phyloP scores from a whole-genome alignment of 2,888 invertebrate genomes.

The Synanthedon andrenaeformis region DNA sequence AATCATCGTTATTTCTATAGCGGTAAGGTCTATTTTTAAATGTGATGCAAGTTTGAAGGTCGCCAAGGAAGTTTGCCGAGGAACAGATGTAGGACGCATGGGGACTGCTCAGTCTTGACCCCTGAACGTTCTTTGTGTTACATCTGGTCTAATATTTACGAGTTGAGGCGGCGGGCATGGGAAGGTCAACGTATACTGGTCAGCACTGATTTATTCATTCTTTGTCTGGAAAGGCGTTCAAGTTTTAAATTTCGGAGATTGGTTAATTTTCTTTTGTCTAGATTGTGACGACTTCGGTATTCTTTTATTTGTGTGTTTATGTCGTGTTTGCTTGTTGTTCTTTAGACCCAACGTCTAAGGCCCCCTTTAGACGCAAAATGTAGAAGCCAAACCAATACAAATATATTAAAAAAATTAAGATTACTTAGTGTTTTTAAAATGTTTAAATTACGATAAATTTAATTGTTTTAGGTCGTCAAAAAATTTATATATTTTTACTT shows the following conservation, averaged over 20 bases:
- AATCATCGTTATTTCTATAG: constrained; percentile 9
- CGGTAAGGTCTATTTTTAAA: constrained; percentile 35
- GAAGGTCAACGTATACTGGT: constrained; percentile 24
- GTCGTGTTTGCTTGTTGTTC: too few species aligned
- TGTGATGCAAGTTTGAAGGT: constrained; percentile 19
- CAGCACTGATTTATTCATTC: constrained; percentile 59
- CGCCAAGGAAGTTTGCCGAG: constrained; percentile 27
- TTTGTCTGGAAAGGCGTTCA: constrained; percentile 60
- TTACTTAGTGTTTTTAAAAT: too few species aligned
- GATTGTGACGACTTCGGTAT: background rate
- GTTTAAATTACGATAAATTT: too few species aligned
- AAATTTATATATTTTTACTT: too few species aligned
- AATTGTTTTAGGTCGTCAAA: too few species aligned
- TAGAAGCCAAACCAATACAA: too few species aligned
- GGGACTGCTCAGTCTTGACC: constrained; percentile 15
- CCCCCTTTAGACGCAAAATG: too few species aligned
- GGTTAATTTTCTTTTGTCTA: constrained; percentile 7
- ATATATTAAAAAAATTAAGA: too few species aligned
- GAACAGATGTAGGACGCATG: constrained; percentile 35
- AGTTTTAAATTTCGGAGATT: constrained; percentile 26
- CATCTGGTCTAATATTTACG: constrained; percentile 19
- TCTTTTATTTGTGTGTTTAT: too few species aligned
- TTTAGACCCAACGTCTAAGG: too few species aligned
- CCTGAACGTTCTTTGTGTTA: constrained; percentile 44
- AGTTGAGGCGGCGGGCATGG: constrained; percentile 21